Evolutionary conservation across 1,140 invertebrate genomes (phyloP), one percentile per base, ranked within the genome.

Genomic region (Lasioglossum baleicum): DNA sequence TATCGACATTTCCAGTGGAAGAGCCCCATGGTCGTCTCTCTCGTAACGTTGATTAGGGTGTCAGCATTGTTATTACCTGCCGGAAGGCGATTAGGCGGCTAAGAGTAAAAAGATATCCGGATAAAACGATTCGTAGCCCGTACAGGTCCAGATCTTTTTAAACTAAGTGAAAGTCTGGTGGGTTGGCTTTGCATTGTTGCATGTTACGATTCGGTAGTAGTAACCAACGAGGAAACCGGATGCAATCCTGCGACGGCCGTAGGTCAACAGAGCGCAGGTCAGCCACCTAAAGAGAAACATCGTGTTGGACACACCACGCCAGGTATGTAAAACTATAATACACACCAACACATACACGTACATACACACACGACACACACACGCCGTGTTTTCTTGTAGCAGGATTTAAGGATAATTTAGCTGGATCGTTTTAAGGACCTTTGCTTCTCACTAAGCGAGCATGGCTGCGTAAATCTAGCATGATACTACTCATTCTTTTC

Each of bases 101-200:
- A n/a, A 60, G 15, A 42, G 26, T 67, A 66, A 48, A 22, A 40
- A 20, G 44, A 56, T 35, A 15, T 0, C 1, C 2, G 20, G 40
- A 15, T 35, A 51, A 69, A 72, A 82, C 31, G 85, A 75, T 77
- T 65, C 68, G 75, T 84, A 82, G 80, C 80, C 81, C 71, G 72
- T 73, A 61, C 35, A 83, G 22, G 70, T 77, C 73, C 11, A 72
- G 60, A 86, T 79, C 60, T 58, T 83, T 58, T 84, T 85, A 83
- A 89, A 92, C 88, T 92, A 91, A 92, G 83, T 90, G 83, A 89
- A 90, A 90, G 84, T 91, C 86, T 92, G 90, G 90, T 92, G 90
- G 91, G 88, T 91, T 93, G 92, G 92, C 92, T 93, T 93, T 93
- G 92, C 92, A 93, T 87, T 93, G 92, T 93, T 93, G 92, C 92